These are phyloP conservation scores for Lottia scabra DNA, from an alignment of 2,888 invertebrate species.

Conservation along the genomic window DNA sequence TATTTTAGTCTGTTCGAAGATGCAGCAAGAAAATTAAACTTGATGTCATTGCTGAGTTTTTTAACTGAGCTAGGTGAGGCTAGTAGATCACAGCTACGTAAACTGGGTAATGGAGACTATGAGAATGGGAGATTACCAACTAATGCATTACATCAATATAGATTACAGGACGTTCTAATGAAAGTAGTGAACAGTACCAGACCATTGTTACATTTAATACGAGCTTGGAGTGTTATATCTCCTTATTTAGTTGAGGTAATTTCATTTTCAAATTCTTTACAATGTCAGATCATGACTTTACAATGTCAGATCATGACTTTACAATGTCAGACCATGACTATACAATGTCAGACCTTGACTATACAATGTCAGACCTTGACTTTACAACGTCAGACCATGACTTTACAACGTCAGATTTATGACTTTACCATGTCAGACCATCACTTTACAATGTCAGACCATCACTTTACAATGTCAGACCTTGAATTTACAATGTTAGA, in stretches of 20 bases:
- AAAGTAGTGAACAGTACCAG: constrained; percentile 88
- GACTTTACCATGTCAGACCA: no score
- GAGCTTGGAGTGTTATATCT: constrained; percentile 90
- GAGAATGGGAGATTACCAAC: constrained; percentile 43
- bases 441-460: no score
- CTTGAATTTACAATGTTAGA: no score
- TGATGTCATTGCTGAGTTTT: constrained; percentile 86
- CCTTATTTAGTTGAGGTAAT: constrained; percentile 91
- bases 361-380: no score
- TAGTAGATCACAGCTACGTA: constrained; percentile 82
- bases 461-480: no score
- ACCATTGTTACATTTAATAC: constrained; percentile 90
- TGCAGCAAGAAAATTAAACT: constrained; percentile 86
- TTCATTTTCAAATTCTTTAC: no score
- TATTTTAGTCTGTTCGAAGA: constrained; percentile 82
- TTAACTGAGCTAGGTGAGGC: constrained; percentile 84
- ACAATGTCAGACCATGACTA: no score
- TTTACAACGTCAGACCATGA: no score
- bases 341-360: no score
- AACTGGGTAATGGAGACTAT: constrained; percentile 30
- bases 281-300: no score
- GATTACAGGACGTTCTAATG: constrained; percentile 89
- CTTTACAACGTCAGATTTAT: no score
- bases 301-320: no score
- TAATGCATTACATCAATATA: constrained; percentile 76